These are phyloP conservation scores for Rattus norvegicus DNA, from an alignment of 2,113 vertebrate genomes.

Conservation along the genomic window DNA sequence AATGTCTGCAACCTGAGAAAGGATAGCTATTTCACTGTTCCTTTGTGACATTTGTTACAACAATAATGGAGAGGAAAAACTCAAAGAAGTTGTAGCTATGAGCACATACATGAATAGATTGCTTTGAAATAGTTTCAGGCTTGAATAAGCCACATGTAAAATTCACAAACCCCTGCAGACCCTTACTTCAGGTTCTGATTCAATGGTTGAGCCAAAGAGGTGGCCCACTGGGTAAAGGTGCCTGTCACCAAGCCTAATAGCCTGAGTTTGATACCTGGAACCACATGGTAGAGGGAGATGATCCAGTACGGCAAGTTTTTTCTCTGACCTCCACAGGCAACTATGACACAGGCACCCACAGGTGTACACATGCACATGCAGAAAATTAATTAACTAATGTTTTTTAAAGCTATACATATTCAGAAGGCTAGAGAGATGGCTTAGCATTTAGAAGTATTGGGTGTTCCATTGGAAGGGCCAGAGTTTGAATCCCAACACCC, in stretches of 20 bases:
- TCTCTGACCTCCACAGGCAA: not conserved
- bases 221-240: too few relatives aligned
- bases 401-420: not conserved
- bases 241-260: not conserved
- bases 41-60: not conserved
- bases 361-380: not conserved
- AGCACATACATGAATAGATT: not conserved
- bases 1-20: not conserved
- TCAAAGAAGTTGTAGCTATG: not conserved
- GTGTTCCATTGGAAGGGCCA: not conserved
- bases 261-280: not conserved
- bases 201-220: not conserved
- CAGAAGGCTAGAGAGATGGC: not conserved
- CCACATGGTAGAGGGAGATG: not conserved
- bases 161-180: not conserved
- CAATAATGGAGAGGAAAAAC: not conserved
- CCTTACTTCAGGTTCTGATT: not conserved
- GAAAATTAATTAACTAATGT: too few relatives aligned
- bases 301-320: too few relatives aligned
- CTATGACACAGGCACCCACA: not conserved
- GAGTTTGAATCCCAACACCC: not conserved
- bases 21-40: not conserved
- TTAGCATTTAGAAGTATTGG: not conserved
- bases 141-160: not conserved
- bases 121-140: conserved; percentile 30